These are phyloP conservation scores for Morone saxatilis DNA, from an alignment of 2,113 vertebrate genomes.

Conservation along the genomic window DNA sequence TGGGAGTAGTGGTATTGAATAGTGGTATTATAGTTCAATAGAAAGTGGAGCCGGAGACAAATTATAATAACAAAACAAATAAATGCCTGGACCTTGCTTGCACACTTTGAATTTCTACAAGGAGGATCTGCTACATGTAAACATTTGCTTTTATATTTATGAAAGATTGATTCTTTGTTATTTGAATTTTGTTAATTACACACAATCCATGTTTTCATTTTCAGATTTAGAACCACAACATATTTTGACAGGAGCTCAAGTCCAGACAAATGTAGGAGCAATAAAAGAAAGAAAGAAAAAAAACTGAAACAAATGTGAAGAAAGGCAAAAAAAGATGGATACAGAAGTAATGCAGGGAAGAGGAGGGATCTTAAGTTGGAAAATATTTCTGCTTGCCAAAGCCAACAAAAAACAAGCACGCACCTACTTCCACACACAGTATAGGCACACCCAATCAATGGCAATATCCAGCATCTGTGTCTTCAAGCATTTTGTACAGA, in stretches of 20 bases:
- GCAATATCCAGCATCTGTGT: slow-evolving; percentile 65
- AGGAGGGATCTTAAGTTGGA: slow-evolving; percentile 63
- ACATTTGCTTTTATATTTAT: slow-evolving; percentile 2
- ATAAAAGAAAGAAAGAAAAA: slow-evolving; percentile 25
- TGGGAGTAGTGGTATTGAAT: slow-evolving; percentile 17
- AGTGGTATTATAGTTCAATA: slow-evolving; percentile 32
- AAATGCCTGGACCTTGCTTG: slow-evolving; percentile 19
- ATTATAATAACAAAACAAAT: slow-evolving; percentile 42
- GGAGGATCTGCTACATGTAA: background rate
- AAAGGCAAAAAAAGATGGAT: slow-evolving; percentile 17
- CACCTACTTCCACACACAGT: slow-evolving; percentile 55
- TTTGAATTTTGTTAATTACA: slow-evolving; percentile 18
- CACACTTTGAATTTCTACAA: background rate
- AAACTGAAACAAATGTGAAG: slow-evolving; percentile 26
- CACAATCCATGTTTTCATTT: slow-evolving; percentile 15
- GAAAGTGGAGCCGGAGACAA: slow-evolving; percentile 22
- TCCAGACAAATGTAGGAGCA: slow-evolving; percentile 46
- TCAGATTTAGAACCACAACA: slow-evolving; percentile 31
- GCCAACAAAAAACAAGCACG: slow-evolving; percentile 70
- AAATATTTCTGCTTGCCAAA: slow-evolving; percentile 74
- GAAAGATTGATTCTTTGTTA: slow-evolving; percentile 25
- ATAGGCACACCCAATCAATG: slow-evolving; percentile 67
- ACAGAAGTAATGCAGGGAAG: slow-evolving; percentile 20
- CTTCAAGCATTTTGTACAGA: slow-evolving; percentile 63
- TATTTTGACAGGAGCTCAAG: slow-evolving; percentile 58